A percentile compares a stretch with the other conserved stretches of the same genome.
Conservation (phyloP, 2,888 invertebrate species). For the Scelioninae gen. 1 region DNA sequence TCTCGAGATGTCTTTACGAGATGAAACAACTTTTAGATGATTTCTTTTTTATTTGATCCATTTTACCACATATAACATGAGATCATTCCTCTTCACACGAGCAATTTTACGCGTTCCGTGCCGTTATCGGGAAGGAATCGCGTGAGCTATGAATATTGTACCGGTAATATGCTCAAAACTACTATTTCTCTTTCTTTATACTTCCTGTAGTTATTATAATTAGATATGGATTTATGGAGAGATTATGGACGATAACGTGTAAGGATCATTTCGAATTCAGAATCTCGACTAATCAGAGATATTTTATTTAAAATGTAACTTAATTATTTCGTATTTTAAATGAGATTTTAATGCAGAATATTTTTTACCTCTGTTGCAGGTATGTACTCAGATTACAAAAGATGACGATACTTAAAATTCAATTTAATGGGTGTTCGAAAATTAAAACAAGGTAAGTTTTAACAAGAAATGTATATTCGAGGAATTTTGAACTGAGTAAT, state of each 20-base stretch:
- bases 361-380: conserved; percentile 23
- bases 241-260: neutral
- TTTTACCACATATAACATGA: conserved; percentile 35
- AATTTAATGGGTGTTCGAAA: neutral
- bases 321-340: neutral
- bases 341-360: neutral
- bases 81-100: conserved; percentile 20
- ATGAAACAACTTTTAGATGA: conserved; percentile 57
- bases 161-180: conserved; percentile 24
- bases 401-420: neutral
- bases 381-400: conserved; percentile 11
- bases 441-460: conserved; percentile 14
- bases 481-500: neutral
- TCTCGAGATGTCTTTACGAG: conserved; percentile 55
- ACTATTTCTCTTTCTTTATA: neutral
- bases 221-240: neutral
- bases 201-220: neutral
- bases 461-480: neutral
- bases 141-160: conserved; percentile 34
- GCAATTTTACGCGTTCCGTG: conserved; percentile 12
- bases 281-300: neutral
- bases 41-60: conserved; percentile 51
- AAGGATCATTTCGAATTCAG: neutral
- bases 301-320: neutral
- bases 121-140: conserved; percentile 26